These are phyloP conservation scores for Antedon bifida DNA, from an alignment of 35 echinoderm and acorn worm species.

Conservation along the genomic window DNA sequence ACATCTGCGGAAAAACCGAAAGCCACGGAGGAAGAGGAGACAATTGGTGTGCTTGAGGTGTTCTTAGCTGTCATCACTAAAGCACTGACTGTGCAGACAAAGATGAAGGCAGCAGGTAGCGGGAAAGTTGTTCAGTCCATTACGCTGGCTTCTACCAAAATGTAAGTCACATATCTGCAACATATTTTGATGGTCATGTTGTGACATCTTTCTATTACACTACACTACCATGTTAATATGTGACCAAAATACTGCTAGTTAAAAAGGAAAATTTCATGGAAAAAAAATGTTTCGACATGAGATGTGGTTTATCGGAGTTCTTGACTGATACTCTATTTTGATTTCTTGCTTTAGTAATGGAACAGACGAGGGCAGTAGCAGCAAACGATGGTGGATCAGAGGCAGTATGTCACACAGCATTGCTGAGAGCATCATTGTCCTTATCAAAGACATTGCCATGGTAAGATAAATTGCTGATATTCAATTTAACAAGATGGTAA, in stretches of 20 bases:
- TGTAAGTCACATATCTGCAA: neutral
- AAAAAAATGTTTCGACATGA: too few relatives aligned
- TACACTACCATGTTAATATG: neutral
- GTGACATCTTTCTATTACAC: slow-evolving; percentile 18
- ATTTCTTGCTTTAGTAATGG: neutral
- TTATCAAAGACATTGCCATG: slow-evolving; percentile 92
- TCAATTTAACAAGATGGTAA: too few relatives aligned
- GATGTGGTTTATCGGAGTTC: too few relatives aligned
- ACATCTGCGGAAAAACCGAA: slow-evolving; percentile 15
- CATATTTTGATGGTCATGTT: neutral
- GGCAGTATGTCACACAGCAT: slow-evolving; percentile 67
- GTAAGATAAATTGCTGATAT: too few relatives aligned
- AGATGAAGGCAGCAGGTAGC: slow-evolving; percentile 48
- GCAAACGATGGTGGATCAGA: slow-evolving; percentile 57
- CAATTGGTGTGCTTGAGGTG: slow-evolving; percentile 72
- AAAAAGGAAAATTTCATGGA: too few relatives aligned
- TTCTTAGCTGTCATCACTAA: slow-evolving; percentile 85
- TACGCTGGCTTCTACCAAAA: slow-evolving; percentile 5
- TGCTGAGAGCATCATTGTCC: slow-evolving; percentile 65
- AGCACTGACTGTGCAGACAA: slow-evolving; percentile 68
- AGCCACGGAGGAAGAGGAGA: slow-evolving; percentile 14
- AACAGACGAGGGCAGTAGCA: neutral
- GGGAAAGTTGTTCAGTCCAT: slow-evolving; percentile 36
- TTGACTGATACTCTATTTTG: too few relatives aligned
- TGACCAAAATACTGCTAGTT: too few relatives aligned